Conservation (phyloP, 1,140 invertebrate species). For the Latrodectus geometricus region DNA sequence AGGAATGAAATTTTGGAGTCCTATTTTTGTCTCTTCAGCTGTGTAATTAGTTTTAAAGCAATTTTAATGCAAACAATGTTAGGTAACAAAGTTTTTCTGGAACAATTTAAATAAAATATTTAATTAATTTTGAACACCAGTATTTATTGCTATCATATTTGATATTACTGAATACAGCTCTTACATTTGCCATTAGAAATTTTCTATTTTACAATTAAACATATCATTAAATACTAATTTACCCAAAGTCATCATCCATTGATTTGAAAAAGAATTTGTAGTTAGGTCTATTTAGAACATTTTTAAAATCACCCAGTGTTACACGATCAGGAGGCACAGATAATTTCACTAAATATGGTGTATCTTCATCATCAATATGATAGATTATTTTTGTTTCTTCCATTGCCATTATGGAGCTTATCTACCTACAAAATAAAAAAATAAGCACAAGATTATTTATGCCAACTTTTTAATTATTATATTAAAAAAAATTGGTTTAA, state of each 20-base stretch:
- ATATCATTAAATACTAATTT: constrained; percentile 68
- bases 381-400: constrained; percentile 99
- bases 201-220: not conserved
- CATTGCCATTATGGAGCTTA: constrained; percentile 69
- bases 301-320: constrained; percentile 97
- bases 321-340: constrained; percentile 94
- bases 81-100: no score
- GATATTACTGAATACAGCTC: no score
- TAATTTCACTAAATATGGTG: constrained; percentile 97
- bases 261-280: constrained; percentile 98
- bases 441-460: not conserved
- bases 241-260: constrained; percentile 99
- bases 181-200: no score
- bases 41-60: no score
- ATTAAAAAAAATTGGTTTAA: not conserved
- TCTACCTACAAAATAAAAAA: not conserved
- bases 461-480: no score
- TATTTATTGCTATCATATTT: no score
- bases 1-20: no score
- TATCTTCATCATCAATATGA: constrained; percentile 99
- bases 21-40: no score
- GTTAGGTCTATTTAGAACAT: constrained; percentile 94
- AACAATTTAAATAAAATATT: no score
- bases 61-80: no score
- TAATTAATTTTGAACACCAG: no score